phyloP scores from a whole-genome alignment of 2,888 invertebrate genomes.

The Acrobasis suavella region DNA sequence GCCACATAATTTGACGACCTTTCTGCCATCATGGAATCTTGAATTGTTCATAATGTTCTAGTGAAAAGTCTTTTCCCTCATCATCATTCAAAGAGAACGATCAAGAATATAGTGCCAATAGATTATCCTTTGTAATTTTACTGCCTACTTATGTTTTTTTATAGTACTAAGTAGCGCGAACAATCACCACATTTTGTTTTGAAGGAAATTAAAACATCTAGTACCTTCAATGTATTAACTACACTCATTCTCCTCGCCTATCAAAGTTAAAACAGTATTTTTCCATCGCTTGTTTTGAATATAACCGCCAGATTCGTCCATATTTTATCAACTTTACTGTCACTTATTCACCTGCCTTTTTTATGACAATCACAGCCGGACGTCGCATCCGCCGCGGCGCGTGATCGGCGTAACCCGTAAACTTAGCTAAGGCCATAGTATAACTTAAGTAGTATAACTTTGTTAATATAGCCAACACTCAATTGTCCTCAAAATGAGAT shows the following conservation, averaged over 20 bases:
- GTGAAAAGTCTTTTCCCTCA: too few species aligned
- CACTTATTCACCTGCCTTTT: slow-evolving; percentile 18
- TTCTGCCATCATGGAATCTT: too few species aligned
- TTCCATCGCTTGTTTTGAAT: neutral
- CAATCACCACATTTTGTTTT: too few species aligned
- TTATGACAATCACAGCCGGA: slow-evolving; percentile 48
- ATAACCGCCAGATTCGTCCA: neutral
- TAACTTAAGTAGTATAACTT: neutral
- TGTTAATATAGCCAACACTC: neutral
- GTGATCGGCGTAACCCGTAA: slow-evolving; percentile 60
- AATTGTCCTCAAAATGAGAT: neutral
- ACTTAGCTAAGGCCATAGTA: neutral
- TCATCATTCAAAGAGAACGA: too few species aligned
- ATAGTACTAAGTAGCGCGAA: too few species aligned
- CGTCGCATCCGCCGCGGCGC: slow-evolving; percentile 69
- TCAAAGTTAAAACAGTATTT: neutral
- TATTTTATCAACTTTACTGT: slow-evolving; percentile 13
- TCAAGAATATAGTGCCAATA: too few species aligned
- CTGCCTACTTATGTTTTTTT: too few species aligned
- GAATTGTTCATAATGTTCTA: too few species aligned
- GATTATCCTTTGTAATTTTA: too few species aligned
- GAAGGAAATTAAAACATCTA: too few species aligned
- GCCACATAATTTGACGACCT: too few species aligned
- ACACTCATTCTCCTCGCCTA: neutral
- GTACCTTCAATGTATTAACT: too few species aligned